Evolutionary conservation across 2,797 vertebrate species (phyloP).

Genomic region (Todus mexicanus): DNA sequence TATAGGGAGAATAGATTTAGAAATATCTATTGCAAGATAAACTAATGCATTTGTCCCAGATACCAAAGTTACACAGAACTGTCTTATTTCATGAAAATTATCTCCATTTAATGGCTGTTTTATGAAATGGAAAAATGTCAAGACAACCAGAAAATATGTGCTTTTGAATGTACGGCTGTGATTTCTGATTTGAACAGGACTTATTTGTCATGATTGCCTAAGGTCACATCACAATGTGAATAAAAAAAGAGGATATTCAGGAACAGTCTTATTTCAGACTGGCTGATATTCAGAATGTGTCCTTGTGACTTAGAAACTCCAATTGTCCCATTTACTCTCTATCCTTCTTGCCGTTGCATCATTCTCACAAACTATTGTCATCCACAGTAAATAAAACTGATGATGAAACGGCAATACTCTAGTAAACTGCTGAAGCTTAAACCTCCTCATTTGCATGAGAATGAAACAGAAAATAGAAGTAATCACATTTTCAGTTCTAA

Average conservation of each 20-base stretch:
- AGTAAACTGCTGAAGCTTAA: not conserved
- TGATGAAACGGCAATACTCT: not conserved
- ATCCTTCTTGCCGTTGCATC: not conserved
- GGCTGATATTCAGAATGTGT: not conserved
- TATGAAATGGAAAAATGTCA: not conserved
- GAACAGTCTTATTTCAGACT: not conserved
- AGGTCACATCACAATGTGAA: not conserved
- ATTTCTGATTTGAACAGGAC: not conserved
- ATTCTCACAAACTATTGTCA: not conserved
- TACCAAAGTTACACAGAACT: not conserved
- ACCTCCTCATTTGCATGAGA: conserved; percentile 6
- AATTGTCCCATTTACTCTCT: not conserved
- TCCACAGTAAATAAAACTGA: not conserved
- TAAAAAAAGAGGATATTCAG: not conserved
- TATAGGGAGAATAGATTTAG: not conserved
- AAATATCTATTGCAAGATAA: not conserved
- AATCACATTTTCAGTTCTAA: not conserved
- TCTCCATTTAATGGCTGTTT: not conserved
- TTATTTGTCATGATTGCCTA: not conserved
- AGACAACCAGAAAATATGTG: not conserved
- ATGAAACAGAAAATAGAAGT: not conserved
- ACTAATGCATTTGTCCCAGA: not conserved
- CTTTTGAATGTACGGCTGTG: not conserved
- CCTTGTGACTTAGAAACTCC: not conserved
- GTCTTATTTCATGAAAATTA: not conserved